Percentiles rank a stretch among this genome's conserved stretches.
Evolutionary conservation across 2,797 vertebrate species (phyloP).

Genomic region (Hirundo rustica): DNA sequence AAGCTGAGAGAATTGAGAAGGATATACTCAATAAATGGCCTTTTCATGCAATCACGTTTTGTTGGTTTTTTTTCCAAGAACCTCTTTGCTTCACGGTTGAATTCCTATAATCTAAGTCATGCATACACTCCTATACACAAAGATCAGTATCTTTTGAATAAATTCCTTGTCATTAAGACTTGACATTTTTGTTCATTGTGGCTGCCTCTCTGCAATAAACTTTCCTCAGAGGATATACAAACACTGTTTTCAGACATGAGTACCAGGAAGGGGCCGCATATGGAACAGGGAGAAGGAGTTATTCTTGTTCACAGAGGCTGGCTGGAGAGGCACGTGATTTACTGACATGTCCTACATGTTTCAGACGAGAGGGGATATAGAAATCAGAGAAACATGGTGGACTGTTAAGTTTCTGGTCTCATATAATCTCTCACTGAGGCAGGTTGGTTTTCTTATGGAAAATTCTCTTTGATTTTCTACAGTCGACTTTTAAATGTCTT

Average conservation of each 20-base stretch:
- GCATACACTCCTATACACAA: neutral
- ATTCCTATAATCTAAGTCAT: slow-evolving; percentile 31
- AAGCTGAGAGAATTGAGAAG: neutral
- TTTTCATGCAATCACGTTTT: slow-evolving; percentile 13
- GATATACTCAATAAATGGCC: neutral
- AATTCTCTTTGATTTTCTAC: neutral
- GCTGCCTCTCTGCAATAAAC: slow-evolving; percentile 43
- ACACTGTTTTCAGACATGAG: slow-evolving; percentile 22
- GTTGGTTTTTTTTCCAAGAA: neutral
- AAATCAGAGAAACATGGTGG: neutral
- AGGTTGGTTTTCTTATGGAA: neutral
- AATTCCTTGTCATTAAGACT: slow-evolving; percentile 61
- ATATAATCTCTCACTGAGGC: neutral
- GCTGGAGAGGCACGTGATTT: neutral
- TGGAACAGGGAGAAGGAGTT: slow-evolving; percentile 29
- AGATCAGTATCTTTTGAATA: slow-evolving; percentile 52
- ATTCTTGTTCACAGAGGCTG: slow-evolving; percentile 7
- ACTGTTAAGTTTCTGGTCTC: neutral
- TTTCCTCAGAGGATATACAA: slow-evolving; percentile 46
- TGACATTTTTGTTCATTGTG: slow-evolving; percentile 59
- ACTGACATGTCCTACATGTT: neutral
- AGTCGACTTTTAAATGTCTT: neutral
- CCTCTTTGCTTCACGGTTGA: slow-evolving; percentile 24
- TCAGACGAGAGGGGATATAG: neutral
- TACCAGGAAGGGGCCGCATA: neutral